Evolutionary conservation across 1,140 invertebrate genomes (phyloP).

Genomic region (Neodiprion pinetum): DNA sequence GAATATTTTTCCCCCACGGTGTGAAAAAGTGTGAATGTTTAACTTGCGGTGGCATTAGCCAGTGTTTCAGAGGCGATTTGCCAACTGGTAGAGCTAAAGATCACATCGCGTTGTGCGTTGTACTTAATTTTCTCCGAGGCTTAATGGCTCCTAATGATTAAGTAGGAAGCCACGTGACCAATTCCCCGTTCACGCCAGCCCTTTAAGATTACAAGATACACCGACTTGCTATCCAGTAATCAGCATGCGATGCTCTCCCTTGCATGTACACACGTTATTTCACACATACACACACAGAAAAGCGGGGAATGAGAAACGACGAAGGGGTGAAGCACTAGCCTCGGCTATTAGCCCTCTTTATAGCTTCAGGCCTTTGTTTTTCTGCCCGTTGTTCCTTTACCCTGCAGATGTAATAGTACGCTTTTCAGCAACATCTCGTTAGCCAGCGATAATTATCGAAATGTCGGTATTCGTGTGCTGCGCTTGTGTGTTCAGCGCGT

Average conservation of each 20-base stretch:
- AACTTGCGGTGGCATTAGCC: not conserved
- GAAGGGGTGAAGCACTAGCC: not conserved
- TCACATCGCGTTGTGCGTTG: not conserved
- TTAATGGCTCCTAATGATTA: slow-evolving; percentile 5
- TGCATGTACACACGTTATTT: not conserved
- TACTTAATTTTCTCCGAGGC: slow-evolving; percentile 4
- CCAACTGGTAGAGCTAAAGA: not conserved
- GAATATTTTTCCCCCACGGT: not conserved
- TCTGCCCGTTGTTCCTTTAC: not conserved
- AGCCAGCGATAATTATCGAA: not conserved
- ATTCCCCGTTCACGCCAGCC: slow-evolving; percentile 6
- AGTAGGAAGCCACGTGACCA: slow-evolving; percentile 4
- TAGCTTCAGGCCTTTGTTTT: not conserved
- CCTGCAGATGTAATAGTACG: not conserved
- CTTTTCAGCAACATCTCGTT: slow-evolving; percentile 7
- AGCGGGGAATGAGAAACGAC: not conserved
- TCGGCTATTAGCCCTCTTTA: not conserved
- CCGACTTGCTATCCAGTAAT: not conserved
- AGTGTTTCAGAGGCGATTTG: not conserved
- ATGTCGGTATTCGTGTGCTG: not conserved
- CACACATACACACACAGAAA: not conserved
- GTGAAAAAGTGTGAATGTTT: not conserved
- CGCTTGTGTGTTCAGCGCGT: no score
- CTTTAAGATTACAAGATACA: slow-evolving; percentile 5
- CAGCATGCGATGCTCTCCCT: not conserved